Base-by-base conservation (phyloP, 2,113 vertebrate genomes). In the Daphoenositta chrysoptera region DNA sequence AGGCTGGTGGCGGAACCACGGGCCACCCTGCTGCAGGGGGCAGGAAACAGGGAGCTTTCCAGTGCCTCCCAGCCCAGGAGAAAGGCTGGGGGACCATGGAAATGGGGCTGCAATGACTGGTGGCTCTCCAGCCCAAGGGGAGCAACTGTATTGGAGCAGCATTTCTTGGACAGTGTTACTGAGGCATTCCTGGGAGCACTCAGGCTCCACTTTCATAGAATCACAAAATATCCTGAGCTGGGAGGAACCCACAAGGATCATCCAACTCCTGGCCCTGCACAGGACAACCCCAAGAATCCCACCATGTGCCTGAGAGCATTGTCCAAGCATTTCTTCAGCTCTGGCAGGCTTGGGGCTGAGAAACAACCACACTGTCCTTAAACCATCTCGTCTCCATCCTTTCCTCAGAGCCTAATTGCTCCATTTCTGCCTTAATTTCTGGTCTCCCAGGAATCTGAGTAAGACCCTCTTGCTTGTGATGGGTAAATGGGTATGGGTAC, bases 361-460 rank as follows among this genome's bases (percentile, higher is more conserved):
- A 77, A 87, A 73, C 26, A 76, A 6, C 20, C 3, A 6, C 53
- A 37, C 81, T 93, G 78, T 30, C 69, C 58, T 85, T 68, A 45
- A 87, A 82, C 71, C 26, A 82, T 76, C 31, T 73, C 50, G 20
- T 85, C 50, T 76, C 75, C 44, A 13, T 50, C 42, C 37, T 51
- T 82, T 61, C 54, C 45, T 90, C 57, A 31, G 16, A 54, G 23
- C 37, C 4, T 45, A 71, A 75, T 89, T 75, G 64, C 65, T 93
- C 26, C 22, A 51, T 26, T 93, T 90, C 28, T 84, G 65, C 53
- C 39, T 63, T 90, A 27, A 16, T 45, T 91, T 87, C 66, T 84
- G 45, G 12, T 61, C 40, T 91, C 33, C 22, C 11, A 28, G 72
- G 47, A 83, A 63, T 53, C 56, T 16, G 2, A 58, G n/a, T 28